Percentiles rank a stretch among this genome's conserved stretches.
phyloP scores from a whole-genome alignment of 2,113 vertebrate species.

The Tamias sibiricus region DNA sequence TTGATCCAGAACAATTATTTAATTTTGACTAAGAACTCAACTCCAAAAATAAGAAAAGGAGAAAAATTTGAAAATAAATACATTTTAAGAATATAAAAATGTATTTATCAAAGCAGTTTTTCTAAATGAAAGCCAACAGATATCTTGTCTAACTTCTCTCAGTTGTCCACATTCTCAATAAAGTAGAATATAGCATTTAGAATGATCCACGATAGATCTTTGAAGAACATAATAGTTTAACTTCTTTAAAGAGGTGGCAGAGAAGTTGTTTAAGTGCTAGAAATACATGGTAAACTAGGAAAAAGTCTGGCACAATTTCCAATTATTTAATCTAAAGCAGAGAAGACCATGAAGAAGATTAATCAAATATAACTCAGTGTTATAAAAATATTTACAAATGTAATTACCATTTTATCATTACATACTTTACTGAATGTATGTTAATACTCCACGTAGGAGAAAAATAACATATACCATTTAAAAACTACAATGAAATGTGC shows the following conservation, averaged over 20 bases:
- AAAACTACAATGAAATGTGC: conserved; percentile 22
- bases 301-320: not conserved
- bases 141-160: not conserved
- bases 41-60: not conserved
- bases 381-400: conserved; percentile 9
- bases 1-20: not conserved
- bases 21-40: not conserved
- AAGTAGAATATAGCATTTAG: not conserved
- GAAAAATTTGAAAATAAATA: not conserved
- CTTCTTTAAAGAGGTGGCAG: not conserved
- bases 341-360: not conserved
- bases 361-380: not conserved
- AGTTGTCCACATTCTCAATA: not conserved
- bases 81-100: not conserved
- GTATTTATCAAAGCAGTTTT: not conserved
- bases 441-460: not conserved
- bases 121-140: not conserved
- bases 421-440: not conserved
- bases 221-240: not conserved
- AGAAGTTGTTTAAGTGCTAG: not conserved
- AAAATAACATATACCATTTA: conserved; percentile 38
- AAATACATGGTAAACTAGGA: not conserved
- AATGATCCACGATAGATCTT: not conserved
- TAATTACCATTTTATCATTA: conserved; percentile 2
- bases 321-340: not conserved